Base-by-base conservation (phyloP, 1,140 invertebrate species). In the Drosophila kepulauana region DNA sequence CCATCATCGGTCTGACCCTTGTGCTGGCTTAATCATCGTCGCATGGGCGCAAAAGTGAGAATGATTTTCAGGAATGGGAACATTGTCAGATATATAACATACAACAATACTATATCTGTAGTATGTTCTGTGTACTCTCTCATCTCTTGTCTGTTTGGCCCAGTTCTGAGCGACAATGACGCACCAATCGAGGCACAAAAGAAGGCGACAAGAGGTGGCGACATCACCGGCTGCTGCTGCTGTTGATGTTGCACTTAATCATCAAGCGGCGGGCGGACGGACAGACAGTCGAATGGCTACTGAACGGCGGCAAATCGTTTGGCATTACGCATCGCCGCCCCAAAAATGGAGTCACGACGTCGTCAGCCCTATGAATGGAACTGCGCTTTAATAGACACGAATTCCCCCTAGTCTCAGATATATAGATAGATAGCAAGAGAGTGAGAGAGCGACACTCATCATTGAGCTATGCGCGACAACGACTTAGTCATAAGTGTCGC, bases 301-400 rank as follows among this genome's bases (percentile, higher is more conserved):
- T 75, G 35, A 38, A 38, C 35, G 10, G 35, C 35, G 35, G 35
- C 78, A 85, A 87, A 66, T 10, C 10, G 75, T 86, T 86, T 86
- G 79, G 67, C 71, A 87, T 88, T 88, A 88, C 84, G 84, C 84
- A 88, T 85, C 78, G 52, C 35, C 59, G 63, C 65, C 82, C 85
- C 85, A 20, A 82, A 86, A 79, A 82, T 78, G 85, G 85, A 88
- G 84, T 88, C 85, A 87, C 85, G 85, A 82, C 82, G 48, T 8
- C 46, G 15, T 11, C 65, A 57, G 77, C 74, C 81, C 78, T 85
- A 66, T 59, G 56, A 64, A 63, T 65, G 66, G 58, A 48, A 82
- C 30, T 70, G 48, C 63, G 64, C 69, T 66, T 70, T 76, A 64
- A 77, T 79, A 82, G 77, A 74, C 80, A 80, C 82, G 80, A 57